A percentile compares a stretch with the other conserved stretches of the same genome.
Evolutionary conservation across 1,140 invertebrate species (phyloP).

Genomic region (Rhagoletis zephyria): DNA sequence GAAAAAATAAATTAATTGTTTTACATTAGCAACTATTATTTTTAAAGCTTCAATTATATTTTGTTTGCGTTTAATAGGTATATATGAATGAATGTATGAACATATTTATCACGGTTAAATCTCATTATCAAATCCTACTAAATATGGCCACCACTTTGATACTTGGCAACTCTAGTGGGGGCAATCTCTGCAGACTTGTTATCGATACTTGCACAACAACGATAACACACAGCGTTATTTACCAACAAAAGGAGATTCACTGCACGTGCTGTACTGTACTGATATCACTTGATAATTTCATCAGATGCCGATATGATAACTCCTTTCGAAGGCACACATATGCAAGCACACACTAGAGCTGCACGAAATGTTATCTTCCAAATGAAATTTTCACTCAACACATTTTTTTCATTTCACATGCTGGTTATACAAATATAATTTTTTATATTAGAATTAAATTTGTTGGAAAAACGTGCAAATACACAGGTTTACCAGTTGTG

Average conservation of each 20-base stretch:
- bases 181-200: background rate
- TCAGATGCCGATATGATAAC: constrained; percentile 7
- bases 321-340: background rate
- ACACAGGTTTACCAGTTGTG: background rate
- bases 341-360: background rate
- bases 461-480: constrained; percentile 5
- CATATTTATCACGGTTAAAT: too few relatives aligned
- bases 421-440: background rate
- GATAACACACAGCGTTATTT: constrained; percentile 35
- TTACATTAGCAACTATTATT: too few relatives aligned
- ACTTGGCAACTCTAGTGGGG: background rate
- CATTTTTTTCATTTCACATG: too few relatives aligned
- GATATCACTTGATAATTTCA: constrained; percentile 1
- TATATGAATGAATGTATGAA: too few relatives aligned
- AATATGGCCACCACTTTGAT: too few relatives aligned
- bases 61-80: too few relatives aligned
- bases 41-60: too few relatives aligned
- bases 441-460: background rate
- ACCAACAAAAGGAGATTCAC: constrained; percentile 38
- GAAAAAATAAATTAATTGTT: background rate
- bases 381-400: too few relatives aligned
- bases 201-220: constrained; percentile 27
- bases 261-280: background rate
- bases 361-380: background rate
- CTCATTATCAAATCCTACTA: too few relatives aligned